Percentiles rank a stretch among this genome's conserved stretches.
Evolutionary conservation across 2,888 invertebrate species (phyloP).

Genomic region (Parnassius mnemosyne): DNA sequence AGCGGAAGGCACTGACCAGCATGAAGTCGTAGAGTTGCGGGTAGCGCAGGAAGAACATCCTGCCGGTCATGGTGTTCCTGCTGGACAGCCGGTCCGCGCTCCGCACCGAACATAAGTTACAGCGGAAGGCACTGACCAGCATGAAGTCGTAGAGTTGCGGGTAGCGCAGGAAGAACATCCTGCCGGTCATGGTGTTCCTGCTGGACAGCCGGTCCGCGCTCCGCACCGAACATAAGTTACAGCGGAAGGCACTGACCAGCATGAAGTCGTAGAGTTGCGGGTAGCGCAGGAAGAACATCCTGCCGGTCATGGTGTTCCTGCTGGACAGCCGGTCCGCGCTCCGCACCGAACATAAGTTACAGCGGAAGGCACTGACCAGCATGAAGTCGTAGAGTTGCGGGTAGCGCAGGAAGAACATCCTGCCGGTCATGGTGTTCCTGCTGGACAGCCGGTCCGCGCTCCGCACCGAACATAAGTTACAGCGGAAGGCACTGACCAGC

Average conservation of each 20-base stretch:
- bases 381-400: slow-evolving; percentile 80
- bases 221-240: slow-evolving; percentile 59
- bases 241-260: slow-evolving; percentile 45
- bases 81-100: too few relatives aligned
- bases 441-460: slow-evolving; percentile 62
- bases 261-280: slow-evolving; percentile 80
- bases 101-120: slow-evolving; percentile 59
- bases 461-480: slow-evolving; percentile 59
- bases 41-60: too few relatives aligned
- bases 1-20: too few relatives aligned
- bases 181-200: slow-evolving; percentile 86
- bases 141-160: slow-evolving; percentile 80
- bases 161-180: slow-evolving; percentile 88
- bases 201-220: slow-evolving; percentile 62
- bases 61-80: too few relatives aligned
- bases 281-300: slow-evolving; percentile 88
- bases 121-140: slow-evolving; percentile 45
- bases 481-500: slow-evolving; percentile 45
- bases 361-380: slow-evolving; percentile 45
- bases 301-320: slow-evolving; percentile 86
- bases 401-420: slow-evolving; percentile 88
- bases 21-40: too few relatives aligned
- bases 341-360: slow-evolving; percentile 58
- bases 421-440: slow-evolving; percentile 86
- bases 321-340: slow-evolving; percentile 62